Evolutionary conservation across 1,140 invertebrate species (phyloP), one percentile per base, ranked within the genome.

Genomic region (Aphaenogaster rudis): DNA sequence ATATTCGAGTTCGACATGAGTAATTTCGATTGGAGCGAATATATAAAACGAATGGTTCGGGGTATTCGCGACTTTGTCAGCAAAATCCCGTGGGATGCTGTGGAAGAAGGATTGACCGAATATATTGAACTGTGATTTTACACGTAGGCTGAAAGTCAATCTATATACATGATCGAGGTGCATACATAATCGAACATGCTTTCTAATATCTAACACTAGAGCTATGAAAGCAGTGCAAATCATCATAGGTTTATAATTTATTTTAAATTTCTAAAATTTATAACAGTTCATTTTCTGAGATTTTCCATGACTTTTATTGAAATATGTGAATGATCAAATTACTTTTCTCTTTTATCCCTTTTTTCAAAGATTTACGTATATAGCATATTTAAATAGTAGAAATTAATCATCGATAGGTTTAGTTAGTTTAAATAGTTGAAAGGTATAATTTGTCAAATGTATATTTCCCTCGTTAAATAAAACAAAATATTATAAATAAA

Each of bases 21-120:
- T 2, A 88, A 88, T 39, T 72, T 96, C 0, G 91, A 95, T 72
- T 97, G 96, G 96, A 59, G 88, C 0, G 85, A 93, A 3, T 96
- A 96, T 79, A 94, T 95, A 15, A 92, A 93, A 57, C 74, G 90
- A 52, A 94, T 96, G 81, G 88, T 96, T 4, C 88, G 93, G 52
- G 96, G 96, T 64, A n/a, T 96, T 28, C 92, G 96, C 42, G 71
- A 92, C n/a, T 96, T 94, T 84, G 28, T 96, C 2, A 17, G 96
- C 0, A 95, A 96, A 52, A 96, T 96, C 89, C 92, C 96, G 17
- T 54, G 94, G n/a, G 88, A 91, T 0, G 94, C 93, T 11, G 0
- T 96, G 5, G 86, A 94, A 0, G 74, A 76, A 3, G 94, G 90
- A 6, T 8, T 79, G 61, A n/a, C 45, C 33, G 77, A 79, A 52